Evolutionary conservation across 2,888 invertebrate genomes (phyloP).

Genomic region (Ochlodes sylvanus): DNA sequence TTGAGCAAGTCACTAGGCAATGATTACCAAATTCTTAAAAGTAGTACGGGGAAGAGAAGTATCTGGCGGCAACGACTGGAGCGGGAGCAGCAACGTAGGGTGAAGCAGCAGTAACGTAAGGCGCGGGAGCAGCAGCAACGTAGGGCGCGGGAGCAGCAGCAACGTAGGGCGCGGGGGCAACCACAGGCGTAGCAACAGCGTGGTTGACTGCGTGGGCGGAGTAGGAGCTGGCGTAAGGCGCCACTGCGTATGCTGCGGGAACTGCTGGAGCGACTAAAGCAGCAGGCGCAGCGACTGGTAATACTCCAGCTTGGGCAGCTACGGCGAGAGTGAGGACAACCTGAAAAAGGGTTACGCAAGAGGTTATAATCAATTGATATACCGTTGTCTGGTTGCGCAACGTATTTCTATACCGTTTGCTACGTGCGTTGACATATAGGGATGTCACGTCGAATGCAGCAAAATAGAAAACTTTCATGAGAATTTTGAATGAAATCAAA

Average conservation of each 20-base stretch:
- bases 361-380: background rate
- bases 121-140: conserved; percentile 53
- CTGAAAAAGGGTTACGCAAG: conserved; percentile 54
- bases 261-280: conserved; percentile 86
- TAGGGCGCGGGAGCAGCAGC: conserved; percentile 47
- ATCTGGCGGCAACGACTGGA: conserved; percentile 56
- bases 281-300: conserved; percentile 68
- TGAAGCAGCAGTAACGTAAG: conserved; percentile 48
- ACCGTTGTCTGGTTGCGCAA: background rate
- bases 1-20: conserved; percentile 81
- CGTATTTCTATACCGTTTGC: conserved; percentile 7
- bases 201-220: conserved; percentile 91
- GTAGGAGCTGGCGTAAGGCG: conserved; percentile 91
- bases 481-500: background rate
- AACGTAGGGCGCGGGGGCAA: conserved; percentile 53
- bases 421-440: conserved; percentile 15
- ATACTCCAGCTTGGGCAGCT: conserved; percentile 63
- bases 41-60: conserved; percentile 67
- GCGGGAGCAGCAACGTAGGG: conserved; percentile 46
- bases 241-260: conserved; percentile 85
- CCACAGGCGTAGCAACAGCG: conserved; percentile 88
- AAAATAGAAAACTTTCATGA: background rate
- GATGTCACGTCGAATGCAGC: background rate
- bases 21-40: conserved; percentile 79
- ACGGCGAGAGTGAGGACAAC: conserved; percentile 70